Evolutionary conservation across 1,140 invertebrate genomes (phyloP), one percentile per base, ranked within the genome.

Genomic region (Saccostrea glomerata): DNA sequence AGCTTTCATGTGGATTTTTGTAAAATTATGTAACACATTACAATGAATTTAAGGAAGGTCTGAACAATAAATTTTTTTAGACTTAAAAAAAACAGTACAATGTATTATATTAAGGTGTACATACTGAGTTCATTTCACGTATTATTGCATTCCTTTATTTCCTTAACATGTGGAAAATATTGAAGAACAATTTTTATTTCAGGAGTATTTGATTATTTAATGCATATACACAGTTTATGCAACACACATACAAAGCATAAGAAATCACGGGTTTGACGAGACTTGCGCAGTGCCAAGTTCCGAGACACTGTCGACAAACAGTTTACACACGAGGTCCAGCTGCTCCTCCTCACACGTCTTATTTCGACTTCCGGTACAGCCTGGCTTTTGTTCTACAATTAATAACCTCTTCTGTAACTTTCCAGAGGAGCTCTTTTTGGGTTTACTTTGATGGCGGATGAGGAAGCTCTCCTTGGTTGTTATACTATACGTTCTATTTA

Each of bases 381-480:
- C 70, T 23, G 70, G 70, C 25, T 36, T 25, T 77, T 77, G 23
- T 25, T 77, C 70, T 77, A 77, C 70, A 30, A 77, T 77, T 77
- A 77, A 77, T 15, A 30, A 30, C 70, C 30, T 77, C 25, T 77
- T 77, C 70, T 77, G 70, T 36, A 77, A 77, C 15, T 77, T 77
- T 2, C 13, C 25, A 36, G 70, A 13, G 25, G 23, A 30, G 0
- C 13, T 77, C 70, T 77, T 77, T 15, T 77, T 25, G 6, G 15
- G 70, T 77, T 77, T 86, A 30, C 89, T 90, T 20, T 90, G 89
- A 17, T 88, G 89, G 11, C 89, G 63, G 40, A 90, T 87, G 0
- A 90, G 66, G 40, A 88, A 86, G 36, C 87, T 90, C 25, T 90
- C 88, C 11, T 90, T 87, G 7, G 90, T 90, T 7, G 86, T 88